These are phyloP conservation scores for Anthopleura sola DNA, from an alignment of 64 coral and sea anemone species.

Conservation along the genomic window DNA sequence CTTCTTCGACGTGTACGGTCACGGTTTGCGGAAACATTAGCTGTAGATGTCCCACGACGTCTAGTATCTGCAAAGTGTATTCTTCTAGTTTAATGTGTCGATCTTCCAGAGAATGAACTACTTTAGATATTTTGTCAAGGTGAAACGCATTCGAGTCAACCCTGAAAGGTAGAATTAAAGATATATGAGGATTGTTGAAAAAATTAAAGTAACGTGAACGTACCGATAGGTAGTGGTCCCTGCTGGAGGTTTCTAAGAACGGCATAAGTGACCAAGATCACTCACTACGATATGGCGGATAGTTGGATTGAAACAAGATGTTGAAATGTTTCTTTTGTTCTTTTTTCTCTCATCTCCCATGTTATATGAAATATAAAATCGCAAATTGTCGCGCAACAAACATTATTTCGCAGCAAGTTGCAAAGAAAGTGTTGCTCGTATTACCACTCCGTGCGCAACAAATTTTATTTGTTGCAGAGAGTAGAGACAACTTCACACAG, in stretches of 20 bases:
- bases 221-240: not conserved
- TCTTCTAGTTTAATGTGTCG: slow-evolving; percentile 62
- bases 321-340: too few species aligned
- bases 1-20: slow-evolving; percentile 6
- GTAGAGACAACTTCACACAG: not conserved
- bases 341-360: too few species aligned
- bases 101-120: slow-evolving; percentile 27
- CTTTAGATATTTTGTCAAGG: slow-evolving; percentile 54
- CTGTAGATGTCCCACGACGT: slow-evolving; percentile 59
- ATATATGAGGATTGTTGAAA: not conserved
- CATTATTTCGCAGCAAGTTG: not conserved
- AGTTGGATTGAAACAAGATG: too few species aligned
- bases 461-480: too few species aligned
- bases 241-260: too few species aligned
- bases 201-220: not conserved
- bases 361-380: too few species aligned
- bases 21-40: not conserved
- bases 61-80: slow-evolving; percentile 66
- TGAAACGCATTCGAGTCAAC: slow-evolving; percentile 44
- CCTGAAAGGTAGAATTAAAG: slow-evolving; percentile 6
- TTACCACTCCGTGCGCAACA: too few species aligned
- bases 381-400: too few species aligned
- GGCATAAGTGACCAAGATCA: too few species aligned
- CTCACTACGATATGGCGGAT: too few species aligned
- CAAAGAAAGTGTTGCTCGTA: too few species aligned